These are phyloP conservation scores for Epizoanthus illoricatus DNA, from an alignment of 92 coral and sea anemone species.

Conservation along the genomic window DNA sequence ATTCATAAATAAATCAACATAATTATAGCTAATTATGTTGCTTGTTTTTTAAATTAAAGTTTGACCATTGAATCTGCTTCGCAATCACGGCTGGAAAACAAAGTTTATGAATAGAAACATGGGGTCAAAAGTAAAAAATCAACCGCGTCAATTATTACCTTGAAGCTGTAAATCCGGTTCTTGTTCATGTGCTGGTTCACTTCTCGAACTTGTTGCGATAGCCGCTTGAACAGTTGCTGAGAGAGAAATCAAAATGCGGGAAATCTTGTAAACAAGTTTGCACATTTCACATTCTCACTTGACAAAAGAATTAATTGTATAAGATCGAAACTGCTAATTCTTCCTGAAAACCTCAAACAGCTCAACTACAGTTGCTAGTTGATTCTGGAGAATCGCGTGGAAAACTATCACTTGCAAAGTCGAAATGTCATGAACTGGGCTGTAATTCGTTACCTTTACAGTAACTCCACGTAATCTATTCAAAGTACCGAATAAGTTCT, in stretches of 20 bases:
- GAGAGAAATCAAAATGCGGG: not conserved
- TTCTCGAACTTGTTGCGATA: conserved; percentile 92
- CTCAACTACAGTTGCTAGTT: no score
- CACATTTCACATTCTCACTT: not conserved
- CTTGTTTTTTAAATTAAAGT: not conserved
- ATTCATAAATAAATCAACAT: no score
- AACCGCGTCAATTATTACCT: conserved; percentile 50
- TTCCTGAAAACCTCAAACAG: no score
- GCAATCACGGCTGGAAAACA: no score
- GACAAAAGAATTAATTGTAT: no score
- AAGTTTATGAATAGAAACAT: not conserved
- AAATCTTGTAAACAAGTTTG: not conserved
- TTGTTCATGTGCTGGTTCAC: conserved; percentile 86
- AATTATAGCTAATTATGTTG: no score
- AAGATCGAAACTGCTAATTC: no score
- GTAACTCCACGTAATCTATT: no score
- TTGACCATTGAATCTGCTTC: not conserved
- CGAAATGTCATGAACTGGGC: no score
- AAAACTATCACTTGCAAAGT: no score
- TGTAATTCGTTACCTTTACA: not conserved
- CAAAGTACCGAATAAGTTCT: not conserved
- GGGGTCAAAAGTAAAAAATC: no score
- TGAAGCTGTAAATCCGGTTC: conserved; percentile 65
- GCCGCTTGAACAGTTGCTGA: conserved; percentile 95
- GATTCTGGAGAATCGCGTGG: no score